Evolutionary conservation across 1,140 invertebrate species (phyloP), one percentile per base, ranked within the genome.

Genomic region (Heliconius congener): DNA sequence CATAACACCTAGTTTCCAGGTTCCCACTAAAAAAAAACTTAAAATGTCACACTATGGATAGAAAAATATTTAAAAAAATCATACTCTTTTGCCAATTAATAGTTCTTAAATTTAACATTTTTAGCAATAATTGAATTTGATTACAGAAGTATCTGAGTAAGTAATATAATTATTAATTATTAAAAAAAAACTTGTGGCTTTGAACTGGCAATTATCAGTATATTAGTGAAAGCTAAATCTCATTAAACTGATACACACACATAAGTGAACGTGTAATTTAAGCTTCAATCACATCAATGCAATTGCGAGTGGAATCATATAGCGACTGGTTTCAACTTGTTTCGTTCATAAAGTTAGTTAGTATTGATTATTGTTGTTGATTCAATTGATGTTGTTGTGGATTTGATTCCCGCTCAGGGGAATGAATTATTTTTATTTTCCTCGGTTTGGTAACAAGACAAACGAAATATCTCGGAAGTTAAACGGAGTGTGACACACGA

Each of bases 301-400:
- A 73, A 39, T 39, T 57, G 66, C 74, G 66, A 76, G 23, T 66
- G 60, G 75, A 80, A 80, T 80, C 79, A 77, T 71, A 81, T 74
- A 39, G 34, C 76, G 72, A 74, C 77, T 73, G 71, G 76, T 71
- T 77, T 81, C 79, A 74, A 71, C 72, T 81, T 75, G 74, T 77
- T 81, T 81, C 52, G 77, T 74, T 79, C 75, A 74, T 71, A 37
- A 37, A 37, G 34, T 37, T 37, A 37, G 34, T 37, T 37, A 37
- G 34, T 37, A 37, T 37, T 37, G 34, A 37, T 37, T 37, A 37
- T 37, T 37, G 34, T 37, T 6, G 34, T 1, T 37, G 34, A 37
- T 8, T 37, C 34, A 37, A 37, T 37, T 37, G 34, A 37, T 37
- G 34, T 37, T 37, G 34, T 8, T 37, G 34, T 37, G 34, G 34